Evolutionary conservation across 2,888 invertebrate species (phyloP).

Genomic region (Atethmia centrago): DNA sequence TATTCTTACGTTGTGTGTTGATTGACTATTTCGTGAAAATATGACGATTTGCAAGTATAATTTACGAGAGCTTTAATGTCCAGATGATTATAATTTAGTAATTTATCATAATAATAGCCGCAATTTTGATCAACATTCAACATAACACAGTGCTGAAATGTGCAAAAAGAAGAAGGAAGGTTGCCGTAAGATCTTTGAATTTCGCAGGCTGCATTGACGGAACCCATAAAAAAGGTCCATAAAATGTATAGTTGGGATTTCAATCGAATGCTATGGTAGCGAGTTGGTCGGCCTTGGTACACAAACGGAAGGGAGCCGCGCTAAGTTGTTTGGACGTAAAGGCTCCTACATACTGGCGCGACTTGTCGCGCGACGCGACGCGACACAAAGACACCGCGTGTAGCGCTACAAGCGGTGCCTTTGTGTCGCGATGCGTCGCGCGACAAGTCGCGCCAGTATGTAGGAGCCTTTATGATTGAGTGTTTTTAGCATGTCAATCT

Average conservation of each 20-base stretch:
- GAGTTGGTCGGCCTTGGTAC: constrained; percentile 6
- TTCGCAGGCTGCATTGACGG: background rate
- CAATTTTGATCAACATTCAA: background rate
- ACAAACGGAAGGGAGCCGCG: constrained; percentile 8
- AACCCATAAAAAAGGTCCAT: background rate
- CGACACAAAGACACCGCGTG: too few species aligned
- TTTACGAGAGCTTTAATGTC: background rate
- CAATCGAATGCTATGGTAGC: background rate
- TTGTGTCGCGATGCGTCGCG: too few species aligned
- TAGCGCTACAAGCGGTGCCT: too few species aligned
- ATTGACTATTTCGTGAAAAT: background rate
- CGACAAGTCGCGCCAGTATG: too few species aligned
- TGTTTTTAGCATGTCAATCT: constrained; percentile 1
- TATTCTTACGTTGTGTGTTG: background rate
- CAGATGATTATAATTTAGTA: background rate
- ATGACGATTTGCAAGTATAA: background rate
- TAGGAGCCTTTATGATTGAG: constrained; percentile 2
- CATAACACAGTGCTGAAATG: background rate
- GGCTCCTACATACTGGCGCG: too few species aligned
- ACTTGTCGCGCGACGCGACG: too few species aligned
- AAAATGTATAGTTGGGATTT: background rate
- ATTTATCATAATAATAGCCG: background rate
- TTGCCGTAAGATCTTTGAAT: background rate
- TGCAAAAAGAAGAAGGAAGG: too few species aligned
- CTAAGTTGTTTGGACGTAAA: background rate